A percentile compares a stretch with the other conserved stretches of the same genome.
Conservation (phyloP, 2,113 vertebrate species). For the Myiagra hebetior region DNA sequence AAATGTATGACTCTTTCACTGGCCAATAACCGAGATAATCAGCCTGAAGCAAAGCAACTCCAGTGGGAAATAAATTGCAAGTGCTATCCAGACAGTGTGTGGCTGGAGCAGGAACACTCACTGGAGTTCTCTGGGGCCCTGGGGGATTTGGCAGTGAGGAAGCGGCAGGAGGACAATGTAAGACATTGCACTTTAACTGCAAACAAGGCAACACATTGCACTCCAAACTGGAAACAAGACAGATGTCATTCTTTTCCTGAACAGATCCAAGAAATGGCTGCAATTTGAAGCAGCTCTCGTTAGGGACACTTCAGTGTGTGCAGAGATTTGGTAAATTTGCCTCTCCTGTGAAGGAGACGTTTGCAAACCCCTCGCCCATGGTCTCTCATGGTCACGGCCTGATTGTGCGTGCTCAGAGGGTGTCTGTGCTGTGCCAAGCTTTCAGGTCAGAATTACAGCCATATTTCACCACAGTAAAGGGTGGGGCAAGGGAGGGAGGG, state of each 20-base stretch:
- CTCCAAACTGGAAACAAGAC: background rate
- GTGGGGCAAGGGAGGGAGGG: background rate
- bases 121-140: background rate
- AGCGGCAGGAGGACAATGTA: background rate
- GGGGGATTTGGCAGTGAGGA: background rate
- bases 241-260: background rate
- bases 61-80: background rate
- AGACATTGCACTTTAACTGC: background rate
- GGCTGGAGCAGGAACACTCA: background rate
- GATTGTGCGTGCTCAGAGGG: background rate
- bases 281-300: background rate
- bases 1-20: background rate
- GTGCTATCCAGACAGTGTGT: background rate
- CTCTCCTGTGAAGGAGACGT: background rate
- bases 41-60: background rate
- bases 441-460: background rate
- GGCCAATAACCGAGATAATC: background rate
- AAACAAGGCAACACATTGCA: background rate
- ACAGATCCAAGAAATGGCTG: background rate
- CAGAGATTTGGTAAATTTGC: background rate
- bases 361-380: background rate
- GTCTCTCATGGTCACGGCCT: background rate
- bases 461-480: constrained; percentile 77
- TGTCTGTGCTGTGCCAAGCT: background rate
- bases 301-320: background rate